Evolutionary conservation across 1,140 invertebrate species (phyloP).

Genomic region (Mycetomoellerius zeteki): DNA sequence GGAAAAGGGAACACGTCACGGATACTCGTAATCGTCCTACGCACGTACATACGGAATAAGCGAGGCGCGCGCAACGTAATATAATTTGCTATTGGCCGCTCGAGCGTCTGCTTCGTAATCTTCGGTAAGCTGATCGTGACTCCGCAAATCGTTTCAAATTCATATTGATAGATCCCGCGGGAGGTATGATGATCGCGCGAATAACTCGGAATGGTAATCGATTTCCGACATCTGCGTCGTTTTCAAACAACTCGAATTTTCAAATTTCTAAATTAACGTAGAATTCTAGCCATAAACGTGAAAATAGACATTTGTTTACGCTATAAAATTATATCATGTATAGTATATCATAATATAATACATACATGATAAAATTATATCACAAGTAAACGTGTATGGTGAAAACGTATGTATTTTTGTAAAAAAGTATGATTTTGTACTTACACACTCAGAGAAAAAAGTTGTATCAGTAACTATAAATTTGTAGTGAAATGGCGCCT

Average conservation of each 20-base stretch:
- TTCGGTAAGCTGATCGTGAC: slow-evolving; percentile 8
- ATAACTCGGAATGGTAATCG: neutral
- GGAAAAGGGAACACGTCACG: slow-evolving; percentile 22
- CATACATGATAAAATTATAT: neutral
- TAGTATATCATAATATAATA: too few species aligned
- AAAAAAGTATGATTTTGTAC: neutral
- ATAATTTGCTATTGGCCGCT: slow-evolving; percentile 51
- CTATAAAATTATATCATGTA: neutral
- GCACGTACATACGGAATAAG: slow-evolving; percentile 34
- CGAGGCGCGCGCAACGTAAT: neutral
- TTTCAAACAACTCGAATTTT: neutral
- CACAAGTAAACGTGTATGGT: neutral
- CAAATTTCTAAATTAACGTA: neutral
- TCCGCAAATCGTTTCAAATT: neutral
- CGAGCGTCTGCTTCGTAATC: slow-evolving; percentile 25
- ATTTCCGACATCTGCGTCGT: neutral
- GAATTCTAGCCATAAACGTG: neutral
- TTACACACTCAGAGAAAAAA: too few species aligned
- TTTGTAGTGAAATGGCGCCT: too few species aligned
- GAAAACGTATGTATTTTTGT: neutral
- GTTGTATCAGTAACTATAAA: too few species aligned
- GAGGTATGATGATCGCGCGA: neutral
- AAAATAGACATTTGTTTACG: neutral
- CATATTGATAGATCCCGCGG: neutral
- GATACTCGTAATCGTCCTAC: slow-evolving; percentile 43